Evolutionary conservation across 2,113 vertebrate genomes (phyloP).

Genomic region (Eurypyga helias): DNA sequence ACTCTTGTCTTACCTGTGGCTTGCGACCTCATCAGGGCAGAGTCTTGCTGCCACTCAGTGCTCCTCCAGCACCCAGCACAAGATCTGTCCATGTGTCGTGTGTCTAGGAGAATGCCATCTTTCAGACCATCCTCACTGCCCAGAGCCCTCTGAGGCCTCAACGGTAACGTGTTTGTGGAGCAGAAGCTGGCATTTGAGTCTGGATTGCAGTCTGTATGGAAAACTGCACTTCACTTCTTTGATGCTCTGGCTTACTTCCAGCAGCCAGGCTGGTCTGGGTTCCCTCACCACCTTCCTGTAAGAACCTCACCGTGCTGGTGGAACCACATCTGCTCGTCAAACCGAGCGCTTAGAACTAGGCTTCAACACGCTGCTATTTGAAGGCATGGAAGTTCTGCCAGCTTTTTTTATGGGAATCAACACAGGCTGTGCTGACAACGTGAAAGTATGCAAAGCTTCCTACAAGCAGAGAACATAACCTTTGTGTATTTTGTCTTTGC

Average conservation of each 20-base stretch:
- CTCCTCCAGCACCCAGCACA: neutral
- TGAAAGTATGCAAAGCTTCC: neutral
- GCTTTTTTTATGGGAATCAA: neutral
- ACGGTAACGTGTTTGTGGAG: neutral
- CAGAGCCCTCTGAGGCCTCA: neutral
- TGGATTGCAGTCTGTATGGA: neutral
- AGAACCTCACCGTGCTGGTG: neutral
- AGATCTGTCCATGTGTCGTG: accelerated
- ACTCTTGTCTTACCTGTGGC: neutral
- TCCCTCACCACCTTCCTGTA: neutral
- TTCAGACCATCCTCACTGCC: neutral
- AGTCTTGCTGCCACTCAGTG: neutral
- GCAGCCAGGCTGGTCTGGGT: accelerated
- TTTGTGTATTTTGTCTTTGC: neutral
- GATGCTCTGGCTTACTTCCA: neutral
- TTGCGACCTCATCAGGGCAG: neutral
- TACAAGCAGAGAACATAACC: neutral
- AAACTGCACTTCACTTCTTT: neutral
- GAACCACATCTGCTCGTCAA: neutral
- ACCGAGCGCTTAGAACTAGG: neutral
- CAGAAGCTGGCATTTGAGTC: neutral
- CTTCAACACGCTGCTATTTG: neutral
- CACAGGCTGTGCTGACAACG: neutral
- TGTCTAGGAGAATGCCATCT: neutral
- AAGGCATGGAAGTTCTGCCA: neutral